Evolutionary conservation across 2,113 vertebrate genomes (phyloP).

Genomic region (Hydrolagus affinis): DNA sequence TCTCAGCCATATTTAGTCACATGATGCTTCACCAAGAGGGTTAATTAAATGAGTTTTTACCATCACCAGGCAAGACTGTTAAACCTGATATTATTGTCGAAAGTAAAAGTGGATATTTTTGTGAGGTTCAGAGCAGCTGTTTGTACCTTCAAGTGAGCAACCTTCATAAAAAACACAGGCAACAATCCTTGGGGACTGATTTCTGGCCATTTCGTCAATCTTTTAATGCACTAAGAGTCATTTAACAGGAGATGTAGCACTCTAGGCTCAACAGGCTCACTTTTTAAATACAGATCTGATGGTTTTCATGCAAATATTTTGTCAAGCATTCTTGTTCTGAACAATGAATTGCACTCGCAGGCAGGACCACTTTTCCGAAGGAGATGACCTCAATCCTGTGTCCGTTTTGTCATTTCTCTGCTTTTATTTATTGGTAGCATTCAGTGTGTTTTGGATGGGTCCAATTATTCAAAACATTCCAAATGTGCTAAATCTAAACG

Average conservation of each 20-base stretch:
- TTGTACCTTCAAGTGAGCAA: constrained; percentile 48
- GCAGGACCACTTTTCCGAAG: constrained; percentile 18
- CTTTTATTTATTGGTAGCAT: constrained; percentile 28
- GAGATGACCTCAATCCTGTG: constrained; percentile 6
- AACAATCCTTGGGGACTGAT: background rate
- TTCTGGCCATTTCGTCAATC: constrained; percentile 3
- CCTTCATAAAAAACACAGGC: constrained; percentile 40
- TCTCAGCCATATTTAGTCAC: constrained; percentile 87
- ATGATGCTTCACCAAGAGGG: constrained; percentile 79
- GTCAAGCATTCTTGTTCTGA: constrained; percentile 11
- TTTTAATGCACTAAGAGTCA: constrained; percentile 32
- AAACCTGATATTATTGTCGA: constrained; percentile 61
- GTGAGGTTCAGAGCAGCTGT: constrained; percentile 60
- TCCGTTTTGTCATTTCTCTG: constrained; percentile 7
- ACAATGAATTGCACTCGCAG: background rate
- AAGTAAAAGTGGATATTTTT: constrained; percentile 55
- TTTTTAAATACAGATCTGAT: constrained; percentile 31
- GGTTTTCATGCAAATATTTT: constrained; percentile 31
- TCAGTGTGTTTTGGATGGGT: constrained; percentile 7
- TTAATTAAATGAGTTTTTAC: constrained; percentile 87
- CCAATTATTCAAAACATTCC: background rate
- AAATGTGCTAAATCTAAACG: constrained; percentile 15
- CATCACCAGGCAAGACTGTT: constrained; percentile 61
- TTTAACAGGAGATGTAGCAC: constrained; percentile 16
- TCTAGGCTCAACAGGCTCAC: constrained; percentile 25